Evolutionary conservation across 2,113 vertebrate species (phyloP), one percentile per base, ranked within the genome.

Genomic region (Butastur rufipennis): DNA sequence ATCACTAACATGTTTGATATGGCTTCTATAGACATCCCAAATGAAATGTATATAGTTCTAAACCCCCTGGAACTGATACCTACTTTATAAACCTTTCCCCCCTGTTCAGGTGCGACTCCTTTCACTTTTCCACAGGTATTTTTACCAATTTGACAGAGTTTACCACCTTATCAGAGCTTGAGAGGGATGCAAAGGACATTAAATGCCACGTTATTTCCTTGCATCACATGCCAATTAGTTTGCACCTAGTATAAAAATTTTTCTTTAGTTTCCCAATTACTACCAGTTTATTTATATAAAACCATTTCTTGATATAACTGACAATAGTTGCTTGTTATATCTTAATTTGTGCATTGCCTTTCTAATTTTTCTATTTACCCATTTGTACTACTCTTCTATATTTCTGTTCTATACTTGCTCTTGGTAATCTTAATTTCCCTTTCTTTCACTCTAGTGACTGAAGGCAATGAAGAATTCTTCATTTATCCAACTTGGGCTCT

Each of bases 161-260:
- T 29, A 43, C 18, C 34, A 58, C 27, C 23, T 40, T 31, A 53
- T 4, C 38, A 55, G 19, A 61, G 36, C 22, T 21, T 27, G 19
- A 68, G 12, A 4, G 47, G 19, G 4, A 22, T 1, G 10, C 61
- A 50, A 48, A 65, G 42, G 25, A 77, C n/a, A 68, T 77, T 20
- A 59, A 84, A 42, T 8, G 27, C 7, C 43, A 59, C 0, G 0
- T 18, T n/a, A 42, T 31, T 73, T 55, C 63, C 43, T 59, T 73
- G 19, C 11, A 65, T 22, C 13, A 2, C 3, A 13, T 52, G 16
- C 19, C 40, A 50, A 4, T 3, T 42, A 4, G 22, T 34, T 72
- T 59, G 19, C 14, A 16, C 5, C 25, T 9, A n/a, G 27, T 9
- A 45, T 3, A 67, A 70, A 91, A 55, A 2, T 5, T 32, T 56